Percentiles rank a stretch among this genome's conserved stretches.
Evolutionary conservation across 2,888 invertebrate species (phyloP).

Genomic region (Synanthedon vespiformis): DNA sequence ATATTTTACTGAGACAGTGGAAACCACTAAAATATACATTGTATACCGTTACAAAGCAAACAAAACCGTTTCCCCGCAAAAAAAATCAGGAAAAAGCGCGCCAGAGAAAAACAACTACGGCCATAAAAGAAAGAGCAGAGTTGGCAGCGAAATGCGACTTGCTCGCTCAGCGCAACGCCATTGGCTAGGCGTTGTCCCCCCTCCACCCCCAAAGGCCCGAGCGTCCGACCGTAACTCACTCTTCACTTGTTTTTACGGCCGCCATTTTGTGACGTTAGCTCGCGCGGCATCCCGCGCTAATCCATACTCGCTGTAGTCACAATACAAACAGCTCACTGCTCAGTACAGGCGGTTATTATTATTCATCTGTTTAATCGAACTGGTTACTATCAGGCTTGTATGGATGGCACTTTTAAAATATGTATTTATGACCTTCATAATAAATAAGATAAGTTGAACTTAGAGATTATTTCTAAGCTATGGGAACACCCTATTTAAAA

Average conservation of each 20-base stretch:
- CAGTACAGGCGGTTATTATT: too few species aligned
- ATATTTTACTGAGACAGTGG: slow-evolving; percentile 12
- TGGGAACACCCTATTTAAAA: too few species aligned
- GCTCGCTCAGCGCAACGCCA: slow-evolving; percentile 55
- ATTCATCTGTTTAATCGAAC: too few species aligned
- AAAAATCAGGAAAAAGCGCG: slow-evolving; percentile 61
- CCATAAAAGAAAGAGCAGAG: slow-evolving; percentile 69
- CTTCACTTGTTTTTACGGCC: slow-evolving; percentile 70
- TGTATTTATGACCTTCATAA: too few species aligned
- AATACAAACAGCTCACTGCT: too few species aligned
- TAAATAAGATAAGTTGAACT: too few species aligned
- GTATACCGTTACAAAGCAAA: slow-evolving; percentile 58
- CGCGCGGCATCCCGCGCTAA: slow-evolving; percentile 59
- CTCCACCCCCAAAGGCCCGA: slow-evolving; percentile 22
- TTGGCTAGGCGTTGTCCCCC: slow-evolving; percentile 38
- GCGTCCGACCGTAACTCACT: slow-evolving; percentile 59
- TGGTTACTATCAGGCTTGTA: too few species aligned
- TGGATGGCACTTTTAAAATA: too few species aligned
- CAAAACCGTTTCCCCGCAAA: slow-evolving; percentile 39
- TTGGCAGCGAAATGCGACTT: slow-evolving; percentile 54
- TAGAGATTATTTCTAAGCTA: too few species aligned
- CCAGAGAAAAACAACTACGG: slow-evolving; percentile 62
- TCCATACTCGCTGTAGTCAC: slow-evolving; percentile 25
- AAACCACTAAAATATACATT: slow-evolving; percentile 57
- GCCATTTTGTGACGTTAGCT: slow-evolving; percentile 70